Percentiles rank a stretch among this genome's conserved stretches.
These are phyloP conservation scores for Morelia viridis DNA, from an alignment of 2,797 vertebrate genomes.

Conservation along the genomic window DNA sequence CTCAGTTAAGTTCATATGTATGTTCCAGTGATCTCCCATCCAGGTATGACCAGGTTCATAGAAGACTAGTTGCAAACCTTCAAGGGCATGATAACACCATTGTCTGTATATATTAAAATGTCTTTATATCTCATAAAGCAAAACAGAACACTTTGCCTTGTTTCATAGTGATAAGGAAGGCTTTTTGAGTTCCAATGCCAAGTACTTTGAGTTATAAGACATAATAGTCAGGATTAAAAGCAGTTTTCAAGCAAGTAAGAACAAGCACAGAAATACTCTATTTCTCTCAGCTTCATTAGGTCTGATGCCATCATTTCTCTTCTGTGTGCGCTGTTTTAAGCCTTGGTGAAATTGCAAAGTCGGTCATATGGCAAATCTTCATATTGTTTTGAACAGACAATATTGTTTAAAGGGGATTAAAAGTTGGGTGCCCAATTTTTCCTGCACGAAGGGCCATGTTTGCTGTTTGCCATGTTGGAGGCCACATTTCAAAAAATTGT, in stretches of 20 bases:
- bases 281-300: neutral
- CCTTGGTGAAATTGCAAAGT: neutral
- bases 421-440: neutral
- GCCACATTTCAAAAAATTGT: neutral
- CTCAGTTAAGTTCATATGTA: neutral
- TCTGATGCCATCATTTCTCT: neutral
- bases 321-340: neutral
- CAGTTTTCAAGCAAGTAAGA: neutral
- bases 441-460: neutral
- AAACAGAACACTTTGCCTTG: neutral
- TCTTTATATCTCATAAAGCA: neutral
- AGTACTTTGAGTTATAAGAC: neutral
- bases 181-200: neutral
- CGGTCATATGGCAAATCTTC: neutral
- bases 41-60: neutral
- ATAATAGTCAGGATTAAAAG: neutral
- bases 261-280: neutral
- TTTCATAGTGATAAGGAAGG: neutral
- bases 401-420: neutral
- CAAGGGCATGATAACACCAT: neutral
- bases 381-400: neutral
- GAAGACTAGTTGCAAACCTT: neutral
- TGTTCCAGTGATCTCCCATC: neutral
- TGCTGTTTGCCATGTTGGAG: neutral
- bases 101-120: neutral